These are phyloP conservation scores for Nothoprocta pentlandii DNA, from an alignment of 2,113 vertebrate species.

Conservation along the genomic window DNA sequence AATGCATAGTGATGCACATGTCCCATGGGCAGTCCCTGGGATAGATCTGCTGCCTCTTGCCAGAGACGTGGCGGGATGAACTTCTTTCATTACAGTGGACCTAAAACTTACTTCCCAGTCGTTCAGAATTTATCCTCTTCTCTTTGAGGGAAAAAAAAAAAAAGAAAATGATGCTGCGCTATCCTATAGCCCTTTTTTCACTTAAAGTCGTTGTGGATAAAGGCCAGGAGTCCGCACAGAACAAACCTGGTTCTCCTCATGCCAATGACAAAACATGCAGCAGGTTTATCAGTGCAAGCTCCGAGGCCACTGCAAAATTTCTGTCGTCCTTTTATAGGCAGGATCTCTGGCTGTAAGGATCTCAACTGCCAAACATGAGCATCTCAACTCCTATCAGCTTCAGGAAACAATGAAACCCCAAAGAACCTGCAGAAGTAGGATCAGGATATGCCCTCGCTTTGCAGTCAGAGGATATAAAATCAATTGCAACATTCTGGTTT, in stretches of 20 bases:
- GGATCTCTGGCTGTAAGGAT: not conserved
- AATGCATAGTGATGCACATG: too few relatives aligned
- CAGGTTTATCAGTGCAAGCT: not conserved
- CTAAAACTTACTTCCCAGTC: not conserved
- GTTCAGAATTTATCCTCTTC: not conserved
- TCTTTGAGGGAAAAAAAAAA: too few relatives aligned
- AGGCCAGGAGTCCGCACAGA: not conserved
- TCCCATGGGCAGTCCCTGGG: not conserved
- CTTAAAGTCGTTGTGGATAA: not conserved
- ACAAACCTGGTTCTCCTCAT: not conserved
- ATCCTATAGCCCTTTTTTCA: not conserved
- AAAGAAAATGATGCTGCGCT: too few relatives aligned
- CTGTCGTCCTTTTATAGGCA: not conserved
- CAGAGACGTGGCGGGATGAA: too few relatives aligned
- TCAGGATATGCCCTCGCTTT: not conserved
- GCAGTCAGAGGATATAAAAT: slow-evolving; percentile 40
- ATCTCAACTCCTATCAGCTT: not conserved
- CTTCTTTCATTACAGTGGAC: too few relatives aligned
- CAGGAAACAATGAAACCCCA: not conserved
- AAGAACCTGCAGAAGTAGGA: slow-evolving; percentile 12
- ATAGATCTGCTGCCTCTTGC: not conserved
- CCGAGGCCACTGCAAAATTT: not conserved
- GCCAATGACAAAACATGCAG: not conserved
- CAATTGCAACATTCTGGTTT: slow-evolving; percentile 44
- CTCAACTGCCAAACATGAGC: not conserved